Percentiles rank a stretch among this genome's conserved stretches.
Evolutionary conservation across 2,888 invertebrate genomes (phyloP).

Genomic region (Noctua janthina): DNA sequence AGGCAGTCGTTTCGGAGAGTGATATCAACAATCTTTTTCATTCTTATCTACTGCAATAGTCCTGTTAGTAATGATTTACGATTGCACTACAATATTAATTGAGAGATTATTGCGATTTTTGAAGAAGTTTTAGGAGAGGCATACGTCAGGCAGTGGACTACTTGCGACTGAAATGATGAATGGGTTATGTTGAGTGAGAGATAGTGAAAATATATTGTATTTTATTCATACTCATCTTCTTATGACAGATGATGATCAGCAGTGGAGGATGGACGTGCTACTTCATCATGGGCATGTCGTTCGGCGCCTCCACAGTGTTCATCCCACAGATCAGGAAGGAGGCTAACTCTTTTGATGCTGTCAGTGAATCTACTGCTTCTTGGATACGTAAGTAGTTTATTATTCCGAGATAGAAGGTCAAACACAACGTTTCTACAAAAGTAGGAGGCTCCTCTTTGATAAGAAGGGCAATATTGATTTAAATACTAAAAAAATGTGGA

Average conservation of each 20-base stretch:
- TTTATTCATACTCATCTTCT: background rate
- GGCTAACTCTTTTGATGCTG: constrained; percentile 59
- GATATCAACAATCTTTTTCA: constrained; percentile 1
- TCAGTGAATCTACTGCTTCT: constrained; percentile 69
- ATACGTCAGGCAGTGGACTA: background rate
- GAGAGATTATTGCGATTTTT: background rate
- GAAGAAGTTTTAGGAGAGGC: background rate
- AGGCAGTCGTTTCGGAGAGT: background rate
- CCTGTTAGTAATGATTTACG: constrained; percentile 4
- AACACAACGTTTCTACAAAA: background rate
- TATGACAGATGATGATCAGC: constrained; percentile 47
- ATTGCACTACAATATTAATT: background rate
- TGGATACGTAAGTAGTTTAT: constrained; percentile 70
- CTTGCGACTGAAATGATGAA: background rate
- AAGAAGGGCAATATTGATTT: background rate
- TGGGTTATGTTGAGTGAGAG: background rate
- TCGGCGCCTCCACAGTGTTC: constrained; percentile 56
- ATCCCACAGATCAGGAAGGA: constrained; percentile 46
- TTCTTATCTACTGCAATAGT: constrained; percentile 14
- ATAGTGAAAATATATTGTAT: background rate
- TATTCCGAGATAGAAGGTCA: background rate
- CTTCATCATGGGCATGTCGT: constrained; percentile 55
- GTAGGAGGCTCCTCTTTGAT: background rate
- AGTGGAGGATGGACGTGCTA: constrained; percentile 62
- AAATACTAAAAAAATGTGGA: background rate